A percentile compares a stretch with the other conserved stretches of the same genome.
These are phyloP conservation scores for Phyllostomus hastatus DNA, from an alignment of 2,113 vertebrate species.

Conservation along the genomic window DNA sequence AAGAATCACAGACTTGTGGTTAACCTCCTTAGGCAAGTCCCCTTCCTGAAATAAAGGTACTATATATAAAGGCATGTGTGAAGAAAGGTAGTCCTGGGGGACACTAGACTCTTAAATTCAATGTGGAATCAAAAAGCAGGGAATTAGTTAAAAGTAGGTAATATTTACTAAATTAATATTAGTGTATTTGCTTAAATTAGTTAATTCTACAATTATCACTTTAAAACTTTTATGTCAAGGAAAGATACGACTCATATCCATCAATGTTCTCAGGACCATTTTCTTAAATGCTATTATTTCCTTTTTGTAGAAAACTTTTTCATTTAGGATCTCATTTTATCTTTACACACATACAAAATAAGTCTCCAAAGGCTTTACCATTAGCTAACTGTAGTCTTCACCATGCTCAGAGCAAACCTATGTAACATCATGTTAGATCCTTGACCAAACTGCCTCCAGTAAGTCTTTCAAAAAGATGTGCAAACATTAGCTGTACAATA, in stretches of 20 bases:
- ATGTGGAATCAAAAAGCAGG: background rate
- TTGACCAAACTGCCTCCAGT: background rate
- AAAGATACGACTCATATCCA: background rate
- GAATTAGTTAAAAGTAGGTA: background rate
- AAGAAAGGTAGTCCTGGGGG: background rate
- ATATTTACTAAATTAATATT: background rate
- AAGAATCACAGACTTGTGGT: background rate
- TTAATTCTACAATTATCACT: background rate
- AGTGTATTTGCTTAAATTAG: background rate
- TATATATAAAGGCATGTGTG: background rate
- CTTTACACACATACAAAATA: slow-evolving; percentile 1
- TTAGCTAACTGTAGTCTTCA: background rate
- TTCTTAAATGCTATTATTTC: slow-evolving; percentile 5
- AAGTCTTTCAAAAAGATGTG: slow-evolving; percentile 25
- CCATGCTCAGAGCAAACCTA: background rate
- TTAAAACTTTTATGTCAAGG: background rate
- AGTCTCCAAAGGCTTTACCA: slow-evolving; percentile 1
- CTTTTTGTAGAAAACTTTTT: background rate
- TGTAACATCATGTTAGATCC: background rate
- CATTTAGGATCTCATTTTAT: background rate
- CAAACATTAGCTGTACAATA: background rate
- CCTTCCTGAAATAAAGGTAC: background rate
- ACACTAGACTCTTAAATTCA: background rate
- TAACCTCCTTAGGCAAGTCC: background rate
- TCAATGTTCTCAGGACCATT: background rate